These are phyloP conservation scores for Rotaria sp. DNA, from an alignment of 2,888 invertebrate species.

Conservation along the genomic window DNA sequence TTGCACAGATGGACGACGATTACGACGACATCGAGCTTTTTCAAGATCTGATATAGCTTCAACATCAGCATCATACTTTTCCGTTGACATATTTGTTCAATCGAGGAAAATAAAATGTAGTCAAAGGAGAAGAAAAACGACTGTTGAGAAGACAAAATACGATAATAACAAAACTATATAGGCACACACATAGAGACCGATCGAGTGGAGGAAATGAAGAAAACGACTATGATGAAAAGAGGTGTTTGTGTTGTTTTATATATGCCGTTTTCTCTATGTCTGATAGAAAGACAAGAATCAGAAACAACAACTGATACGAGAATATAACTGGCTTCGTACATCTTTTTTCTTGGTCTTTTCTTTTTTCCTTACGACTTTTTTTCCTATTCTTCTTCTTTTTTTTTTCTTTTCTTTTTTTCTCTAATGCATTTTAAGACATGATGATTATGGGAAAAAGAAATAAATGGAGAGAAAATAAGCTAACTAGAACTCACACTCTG, in stretches of 20 bases:
- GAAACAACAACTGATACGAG: not conserved
- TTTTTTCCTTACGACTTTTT: not conserved
- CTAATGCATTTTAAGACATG: not conserved
- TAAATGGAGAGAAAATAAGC: not conserved
- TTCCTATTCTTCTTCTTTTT: not conserved
- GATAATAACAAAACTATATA: not conserved
- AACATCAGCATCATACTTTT: not conserved
- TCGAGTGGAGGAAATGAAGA: not conserved
- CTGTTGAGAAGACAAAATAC: not conserved
- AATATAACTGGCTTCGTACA: not conserved
- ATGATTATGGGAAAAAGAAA: not conserved
- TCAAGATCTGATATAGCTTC: not conserved
- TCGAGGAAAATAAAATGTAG: not conserved
- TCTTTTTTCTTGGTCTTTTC: not conserved
- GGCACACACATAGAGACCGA: not conserved
- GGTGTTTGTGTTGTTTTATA: not conserved
- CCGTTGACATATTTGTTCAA: not conserved
- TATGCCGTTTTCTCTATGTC: not conserved
- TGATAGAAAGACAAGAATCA: not conserved
- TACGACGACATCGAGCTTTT: not conserved
- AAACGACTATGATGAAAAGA: not conserved
- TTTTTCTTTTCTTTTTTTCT: not conserved
- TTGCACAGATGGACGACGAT: conserved; percentile 18
- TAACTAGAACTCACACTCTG: not conserved
- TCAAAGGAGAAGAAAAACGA: not conserved